A percentile compares a stretch with the other conserved stretches of the same genome.
Conservation (phyloP, 2,797 vertebrate genomes). For the Anisognathus igniventris region DNA sequence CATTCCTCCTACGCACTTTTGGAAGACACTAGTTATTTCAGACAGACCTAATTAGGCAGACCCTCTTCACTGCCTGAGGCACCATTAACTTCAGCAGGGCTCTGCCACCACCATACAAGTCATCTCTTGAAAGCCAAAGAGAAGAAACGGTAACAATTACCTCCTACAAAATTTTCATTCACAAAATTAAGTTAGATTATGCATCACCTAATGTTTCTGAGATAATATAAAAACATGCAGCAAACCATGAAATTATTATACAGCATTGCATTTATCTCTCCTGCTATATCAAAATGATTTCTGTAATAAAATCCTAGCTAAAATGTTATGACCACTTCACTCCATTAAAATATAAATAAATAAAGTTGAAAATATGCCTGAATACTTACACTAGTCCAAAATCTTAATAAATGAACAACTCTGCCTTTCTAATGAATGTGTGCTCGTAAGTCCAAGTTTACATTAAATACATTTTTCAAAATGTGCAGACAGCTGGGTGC, state of each 20-base stretch:
- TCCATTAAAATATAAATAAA: neutral
- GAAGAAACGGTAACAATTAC: neutral
- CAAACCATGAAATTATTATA: neutral
- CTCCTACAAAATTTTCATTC: neutral
- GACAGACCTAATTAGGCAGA: neutral
- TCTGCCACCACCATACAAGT: neutral
- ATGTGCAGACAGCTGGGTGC: neutral
- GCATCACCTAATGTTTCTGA: neutral
- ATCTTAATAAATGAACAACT: neutral
- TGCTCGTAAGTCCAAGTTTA: neutral
- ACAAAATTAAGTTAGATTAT: neutral
- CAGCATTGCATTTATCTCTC: neutral
- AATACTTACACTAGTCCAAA: neutral
- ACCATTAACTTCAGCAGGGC: neutral
- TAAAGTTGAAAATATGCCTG: neutral
- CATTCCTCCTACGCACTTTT: neutral
- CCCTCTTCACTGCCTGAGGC: neutral
- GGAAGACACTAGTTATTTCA: neutral
- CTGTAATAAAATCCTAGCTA: neutral
- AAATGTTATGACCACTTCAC: neutral
- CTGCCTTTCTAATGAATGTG: neutral
- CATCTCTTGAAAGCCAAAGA: neutral
- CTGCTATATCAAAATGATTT: neutral
- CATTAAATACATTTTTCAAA: neutral
- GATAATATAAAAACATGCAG: neutral